Evolutionary conservation across 2,797 vertebrate genomes (phyloP), one percentile per base, ranked within the genome.

Genomic region (Megaceryle alcyon): DNA sequence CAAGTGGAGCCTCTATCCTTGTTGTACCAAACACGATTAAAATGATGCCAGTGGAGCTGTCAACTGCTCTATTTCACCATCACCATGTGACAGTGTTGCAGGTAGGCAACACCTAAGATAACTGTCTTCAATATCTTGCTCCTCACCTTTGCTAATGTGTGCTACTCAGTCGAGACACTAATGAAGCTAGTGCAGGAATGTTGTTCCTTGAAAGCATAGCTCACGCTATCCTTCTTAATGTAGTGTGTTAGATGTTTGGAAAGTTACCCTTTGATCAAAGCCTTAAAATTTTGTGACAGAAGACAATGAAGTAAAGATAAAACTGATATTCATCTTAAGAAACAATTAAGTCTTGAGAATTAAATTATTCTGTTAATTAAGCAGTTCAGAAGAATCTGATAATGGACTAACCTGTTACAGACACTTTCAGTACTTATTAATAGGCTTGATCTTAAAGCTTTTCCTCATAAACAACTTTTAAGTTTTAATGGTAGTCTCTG

Each of bases 51-150:
- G 44, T 80, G 57, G 97, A 98, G 66, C 98, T 99, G 54, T 98
- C 98, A 51, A 80, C 94, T 16, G 94, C 98, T 86, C 98, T 99
- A 5, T 99, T 99, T 92, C 96, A 79, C 41, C 94, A 72, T 69
- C 98, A 99, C 91, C 97, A 43, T 17, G 98, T 99, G 28, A 99
- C 99, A 5, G 96, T 99, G 80, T 96, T 99, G 31, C 99, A 99
- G 99, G 99, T 98, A 97, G 59, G 96, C 19, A 70, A 29, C 54
- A 43, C 43, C 60, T 46, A 17, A 43, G 48, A n/a, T 69, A 9
- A 23, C 14, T 35, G 26, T 89, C 39, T 85, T 21, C 21, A 17
- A 3, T 72, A 25, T 51, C 61, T 81, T 61, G 20, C 51, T 79
- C 63, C 17, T 76, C 69, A 29, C 51, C 46, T 78, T 61, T 87